Conservation (phyloP, 2,797 vertebrate genomes). For the Leptoclinus maculatus region DNA sequence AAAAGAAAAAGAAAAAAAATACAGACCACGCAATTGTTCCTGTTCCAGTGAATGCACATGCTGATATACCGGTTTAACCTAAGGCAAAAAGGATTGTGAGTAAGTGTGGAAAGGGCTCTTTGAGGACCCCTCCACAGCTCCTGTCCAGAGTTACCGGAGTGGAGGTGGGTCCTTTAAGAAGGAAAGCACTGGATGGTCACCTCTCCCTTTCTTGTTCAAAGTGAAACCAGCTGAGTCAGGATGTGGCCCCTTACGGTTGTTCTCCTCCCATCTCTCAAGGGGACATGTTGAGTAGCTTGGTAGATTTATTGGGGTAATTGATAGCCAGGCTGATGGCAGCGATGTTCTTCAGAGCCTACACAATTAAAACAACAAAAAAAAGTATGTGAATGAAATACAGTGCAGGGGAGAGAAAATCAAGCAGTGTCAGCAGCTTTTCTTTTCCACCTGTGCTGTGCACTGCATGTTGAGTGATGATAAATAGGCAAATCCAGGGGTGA, state of each 20-base stretch:
- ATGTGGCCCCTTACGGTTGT: conserved; percentile 24
- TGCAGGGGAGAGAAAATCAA: neutral
- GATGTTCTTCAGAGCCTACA: conserved; percentile 96
- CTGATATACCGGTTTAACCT: conserved; percentile 72
- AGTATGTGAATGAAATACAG: conserved; percentile 23
- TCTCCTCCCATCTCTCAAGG: conserved; percentile 53
- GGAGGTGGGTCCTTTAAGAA: conserved; percentile 33
- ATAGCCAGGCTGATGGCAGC: conserved; percentile 98
- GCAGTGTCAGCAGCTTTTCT: neutral
- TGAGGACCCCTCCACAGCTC: conserved; percentile 43
- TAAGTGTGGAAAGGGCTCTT: conserved; percentile 68
- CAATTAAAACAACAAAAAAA: conserved; percentile 20
- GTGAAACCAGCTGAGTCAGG: conserved; percentile 50
- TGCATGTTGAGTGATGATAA: conserved; percentile 13
- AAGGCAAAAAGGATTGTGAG: conserved; percentile 78
- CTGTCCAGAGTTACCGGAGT: conserved; percentile 31
- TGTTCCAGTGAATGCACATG: conserved; percentile 71
- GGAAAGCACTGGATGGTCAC: conserved; percentile 39
- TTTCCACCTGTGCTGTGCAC: neutral
- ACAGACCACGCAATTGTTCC: conserved; percentile 30
- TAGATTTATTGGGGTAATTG: conserved; percentile 98
- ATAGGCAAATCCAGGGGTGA: neutral
- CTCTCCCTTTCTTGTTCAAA: conserved; percentile 20
- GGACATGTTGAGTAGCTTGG: conserved; percentile 90
- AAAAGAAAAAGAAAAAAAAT: conserved; percentile 24